Base-by-base conservation (phyloP, 2,888 invertebrate species). In the Lomographa bimaculata region DNA sequence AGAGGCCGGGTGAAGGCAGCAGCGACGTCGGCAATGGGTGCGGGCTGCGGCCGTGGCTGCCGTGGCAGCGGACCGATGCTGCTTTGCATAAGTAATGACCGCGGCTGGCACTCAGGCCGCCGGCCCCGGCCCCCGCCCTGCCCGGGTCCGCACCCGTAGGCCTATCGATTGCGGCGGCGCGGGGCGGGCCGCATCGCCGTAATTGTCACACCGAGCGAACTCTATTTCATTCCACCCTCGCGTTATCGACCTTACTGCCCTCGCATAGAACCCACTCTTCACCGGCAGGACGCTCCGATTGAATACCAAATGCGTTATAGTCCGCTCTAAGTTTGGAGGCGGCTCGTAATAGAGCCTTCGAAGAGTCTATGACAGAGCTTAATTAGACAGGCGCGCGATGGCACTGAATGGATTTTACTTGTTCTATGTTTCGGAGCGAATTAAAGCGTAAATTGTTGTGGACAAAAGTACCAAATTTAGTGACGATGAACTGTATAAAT, bases 111-210 rank as follows among this genome's bases (percentile, higher is more conserved):
- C 4, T n/a, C n/a, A n/a, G 28, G 12, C 8, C 7, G 2, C 40
- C 37, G 26, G 37, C 29, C 28, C 60, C 42, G 26, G 16, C 63
- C 54, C 53, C 58, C 56, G 46, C 58, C 50, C 79, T 80, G 51
- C 80, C 78, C 60, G 73, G 76, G 33, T 32, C 90, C 87, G 79
- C 91, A 90, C 91, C 64, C 91, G 92, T 78, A 93, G 93, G 56
- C 93, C 93, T 67, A 93, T 93, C 57, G 93, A 93, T 82, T 93
- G 93, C 79, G 93, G 84, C 79, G 92, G 91, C 68, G 93, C 70
- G 93, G 86, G 81, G 85, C 83, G 83, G 80, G 83, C 84, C 80
- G 81, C 81, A 82, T 77, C 80, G 82, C 76, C 82, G 83, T 87
- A 87, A 89, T 89, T 89, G 89, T 87, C 89, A 87, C 89, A 85